Evolutionary conservation across 2,888 invertebrate genomes (phyloP).

Genomic region (Zygogramma bicolorata): DNA sequence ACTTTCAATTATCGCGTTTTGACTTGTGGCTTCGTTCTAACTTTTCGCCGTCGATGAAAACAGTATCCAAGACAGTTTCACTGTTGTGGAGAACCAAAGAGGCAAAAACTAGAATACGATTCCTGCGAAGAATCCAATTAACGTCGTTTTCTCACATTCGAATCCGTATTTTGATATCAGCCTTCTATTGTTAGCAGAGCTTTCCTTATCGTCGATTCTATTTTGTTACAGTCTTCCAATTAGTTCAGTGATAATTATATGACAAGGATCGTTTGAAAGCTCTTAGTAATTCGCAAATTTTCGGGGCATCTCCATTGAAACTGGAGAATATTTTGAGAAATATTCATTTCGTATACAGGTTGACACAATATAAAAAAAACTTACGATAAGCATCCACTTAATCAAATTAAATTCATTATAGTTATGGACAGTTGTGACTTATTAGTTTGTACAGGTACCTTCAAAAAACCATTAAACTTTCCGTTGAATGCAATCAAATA

Average conservation of each 20-base stretch:
- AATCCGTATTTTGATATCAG: slow-evolving; percentile 27
- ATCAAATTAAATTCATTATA: too few relatives aligned
- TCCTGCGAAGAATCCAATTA: slow-evolving; percentile 26
- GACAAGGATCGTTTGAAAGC: slow-evolving; percentile 25
- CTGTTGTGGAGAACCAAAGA: slow-evolving; percentile 4
- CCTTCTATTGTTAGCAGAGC: slow-evolving; percentile 31
- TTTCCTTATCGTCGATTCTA: slow-evolving; percentile 29
- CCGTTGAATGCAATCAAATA: too few relatives aligned
- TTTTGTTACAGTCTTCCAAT: slow-evolving; percentile 34
- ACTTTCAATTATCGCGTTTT: background rate
- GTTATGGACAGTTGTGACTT: too few relatives aligned
- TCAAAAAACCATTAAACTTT: too few relatives aligned
- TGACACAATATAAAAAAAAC: too few relatives aligned
- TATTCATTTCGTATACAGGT: too few relatives aligned
- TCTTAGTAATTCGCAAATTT: too few relatives aligned
- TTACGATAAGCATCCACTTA: too few relatives aligned
- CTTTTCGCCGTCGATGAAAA: background rate
- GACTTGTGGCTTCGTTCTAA: background rate
- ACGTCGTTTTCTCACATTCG: slow-evolving; percentile 14
- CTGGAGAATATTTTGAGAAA: too few relatives aligned
- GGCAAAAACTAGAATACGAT: background rate
- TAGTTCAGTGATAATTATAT: slow-evolving; percentile 34
- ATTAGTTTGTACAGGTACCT: too few relatives aligned
- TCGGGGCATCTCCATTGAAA: too few relatives aligned
- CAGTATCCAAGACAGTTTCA: too few relatives aligned